Evolutionary conservation across 2,113 vertebrate species (phyloP), one percentile per base, ranked within the genome.

Genomic region (Archilochus colubris): DNA sequence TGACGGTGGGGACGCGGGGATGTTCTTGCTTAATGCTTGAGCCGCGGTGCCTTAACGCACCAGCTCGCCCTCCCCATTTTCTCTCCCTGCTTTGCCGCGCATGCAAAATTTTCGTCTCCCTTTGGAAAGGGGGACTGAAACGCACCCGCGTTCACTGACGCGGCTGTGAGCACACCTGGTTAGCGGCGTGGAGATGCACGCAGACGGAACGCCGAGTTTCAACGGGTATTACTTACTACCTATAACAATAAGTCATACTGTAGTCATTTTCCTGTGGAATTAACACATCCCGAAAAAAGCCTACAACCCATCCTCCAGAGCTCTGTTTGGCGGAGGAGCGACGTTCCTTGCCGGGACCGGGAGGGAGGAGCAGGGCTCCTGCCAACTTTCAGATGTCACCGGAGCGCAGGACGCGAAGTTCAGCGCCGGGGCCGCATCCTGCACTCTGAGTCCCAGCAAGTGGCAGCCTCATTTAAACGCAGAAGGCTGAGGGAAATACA

Each of bases 381-480:
- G 87, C 82, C 94, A 85, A 14, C 78, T 82, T 46, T 27, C 7
- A 46, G 74, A 51, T 77, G 89, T 40, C 83, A 25, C 38, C 3
- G 6, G 51, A 36, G 30, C 1, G 0, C 73, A 22, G 72, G 82
- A 51, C 0, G 0, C 4, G 24, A 69, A 28, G 76, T 6, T 3
- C 83, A 14, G 46, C 4, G 3, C 80, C 1, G 0, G 27, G 48
- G n/a, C 64, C 51, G 63, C 30, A 19, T 19, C 53, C 76, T n/a
- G 62, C 12, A 1, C n/a, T 1, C 51, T 16, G 9, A 18, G 38
- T 16, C 48, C 54, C 80, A 18, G 31, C 8, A 12, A 62, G 23
- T 12, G 1, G 22, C n/a, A 0, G 8, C 51, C 50, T 50, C n/a
- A 10, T 11, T 44, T 7, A 11, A 46, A 33, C 17, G 8, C 53